Evolutionary conservation across 2,888 invertebrate genomes (phyloP), one percentile per base, ranked within the genome.

Genomic region (Coronaproctus castanopsis): DNA sequence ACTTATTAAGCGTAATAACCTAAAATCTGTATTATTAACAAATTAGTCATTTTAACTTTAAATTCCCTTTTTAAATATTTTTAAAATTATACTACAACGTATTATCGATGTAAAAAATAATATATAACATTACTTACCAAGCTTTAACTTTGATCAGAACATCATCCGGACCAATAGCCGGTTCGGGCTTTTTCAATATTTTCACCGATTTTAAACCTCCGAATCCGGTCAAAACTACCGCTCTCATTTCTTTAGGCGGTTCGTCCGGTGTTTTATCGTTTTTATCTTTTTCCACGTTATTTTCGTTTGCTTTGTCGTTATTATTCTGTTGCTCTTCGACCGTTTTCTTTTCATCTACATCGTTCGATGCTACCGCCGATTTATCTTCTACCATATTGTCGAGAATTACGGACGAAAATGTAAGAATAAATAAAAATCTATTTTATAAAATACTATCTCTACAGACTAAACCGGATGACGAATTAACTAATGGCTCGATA

Each of bases 131-230:
- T 63, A 80, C 87, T 84, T 70, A 89, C 89, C 88, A 87, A 69
- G 88, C 85, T 73, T 85, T 85, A 60, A 88, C 87, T 66, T 86
- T 78, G 69, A 89, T 84, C 62, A 87, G 77, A 63, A 89, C 83
- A 72, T 89, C 83, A 67, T 83, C 83, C 70, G 83, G 82, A 66
- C 74, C 77, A 59, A 78, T 70, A 66, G 80, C 74, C 51, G 86
- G 85, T 71, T 87, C 86, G 23, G 85, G 83, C 70, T 84, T 85
- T 73, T 82, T 85, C 68, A 82, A 77, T 65, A 86, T 82, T 75
- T 88, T 88, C 67, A 89, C 83, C 70, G 84, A 82, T 73, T 88
- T 88, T 63, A 87, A 76, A 52, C 88, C 88, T 51, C 89, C 90
- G 73, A 87, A 90, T 68, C 86, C 85, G 65, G 83, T 85, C 66